Evolutionary conservation across 2,797 vertebrate genomes (phyloP).

Genomic region (Microcaecilia unicolor): DNA sequence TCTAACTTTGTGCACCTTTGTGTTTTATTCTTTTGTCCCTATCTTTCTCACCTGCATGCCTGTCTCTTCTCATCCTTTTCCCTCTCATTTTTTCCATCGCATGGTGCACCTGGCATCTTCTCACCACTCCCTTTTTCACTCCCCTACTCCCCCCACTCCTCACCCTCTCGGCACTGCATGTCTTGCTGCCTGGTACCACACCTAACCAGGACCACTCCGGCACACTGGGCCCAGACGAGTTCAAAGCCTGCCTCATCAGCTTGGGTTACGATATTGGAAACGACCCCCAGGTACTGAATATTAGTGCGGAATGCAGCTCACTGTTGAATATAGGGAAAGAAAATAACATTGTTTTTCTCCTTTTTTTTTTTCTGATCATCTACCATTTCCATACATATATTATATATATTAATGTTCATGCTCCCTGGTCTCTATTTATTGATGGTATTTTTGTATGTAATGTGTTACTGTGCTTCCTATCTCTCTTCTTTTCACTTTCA

Average conservation of each 20-base stretch:
- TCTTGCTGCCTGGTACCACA: constrained; percentile 61
- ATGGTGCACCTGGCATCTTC: constrained; percentile 43
- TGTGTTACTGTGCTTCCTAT: no score
- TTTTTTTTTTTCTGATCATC: constrained; percentile 45
- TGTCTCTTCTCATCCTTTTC: constrained; percentile 2
- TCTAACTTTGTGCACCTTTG: constrained; percentile 89
- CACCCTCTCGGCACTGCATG: constrained; percentile 67
- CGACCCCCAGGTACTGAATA: constrained; percentile 90
- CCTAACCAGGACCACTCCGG: constrained; percentile 92
- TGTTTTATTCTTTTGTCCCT: constrained; percentile 47
- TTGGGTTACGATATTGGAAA: constrained; percentile 99
- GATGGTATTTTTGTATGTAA: no score
- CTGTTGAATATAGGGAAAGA: constrained; percentile 42
- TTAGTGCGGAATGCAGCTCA: constrained; percentile 43
- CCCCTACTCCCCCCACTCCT: constrained; percentile 12
- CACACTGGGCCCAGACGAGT: constrained; percentile 96
- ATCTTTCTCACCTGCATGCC: constrained; percentile 65
- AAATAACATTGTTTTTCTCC: constrained; percentile 59
- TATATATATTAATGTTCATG: constrained; percentile 2
- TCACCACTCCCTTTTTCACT: constrained; percentile 20
- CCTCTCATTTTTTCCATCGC: constrained; percentile 11
- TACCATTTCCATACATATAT: constrained; percentile 25
- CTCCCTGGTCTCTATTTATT: neutral
- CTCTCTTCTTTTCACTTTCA: constrained; percentile 13
- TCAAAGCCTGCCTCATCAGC: constrained; percentile 99